Evolutionary conservation across 1,140 invertebrate genomes (phyloP), one percentile per base, ranked within the genome.

Genomic region (Camponotus floridanus): DNA sequence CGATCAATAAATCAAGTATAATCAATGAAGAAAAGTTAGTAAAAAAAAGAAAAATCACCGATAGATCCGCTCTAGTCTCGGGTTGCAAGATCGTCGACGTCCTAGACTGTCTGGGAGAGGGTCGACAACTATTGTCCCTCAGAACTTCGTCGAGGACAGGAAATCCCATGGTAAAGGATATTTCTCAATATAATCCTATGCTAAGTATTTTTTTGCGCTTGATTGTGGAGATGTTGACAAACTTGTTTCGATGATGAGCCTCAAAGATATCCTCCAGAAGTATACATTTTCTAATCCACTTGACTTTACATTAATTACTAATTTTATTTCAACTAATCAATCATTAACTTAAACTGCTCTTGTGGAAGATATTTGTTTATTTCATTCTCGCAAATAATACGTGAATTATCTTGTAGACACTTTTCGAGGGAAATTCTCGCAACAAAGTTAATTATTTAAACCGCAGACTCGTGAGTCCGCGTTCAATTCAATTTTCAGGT

Each of bases 21-120:
- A 64, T 78, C 18, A 79, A 26, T 45, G 7, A 80, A 39, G 36
- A 5, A 6, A 39, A 26, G 36, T 36, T 48, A 80, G 18, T 81
- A 81, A 81, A 51, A 51, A 48, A 15, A 8, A 70, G 11, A 26
- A 42, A 65, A 88, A 61, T 64, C 36, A 79, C 51, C 21, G n/a
- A 61, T 70, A 94, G 93, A 89, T 94, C 92, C 7, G 87, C 91
- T 2, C 64, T 93, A 18, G 74, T 94, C 6, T 95, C 94, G 2
- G 95, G 94, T 18, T 95, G 94, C 76, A 95, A 95, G 59, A 70
- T 88, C 3, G 89, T 95, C 5, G 95, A 95, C 70, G 76, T 95
- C 6, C 79, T 95, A 31, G 94, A 95, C 31, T 95, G 94, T 86
- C 87, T 95, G 1, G 78, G 88, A 3, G 92, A 94, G 33, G 94